Evolutionary conservation across 2,113 vertebrate species (phyloP).

Genomic region (Cyprinodon brontotheroides): DNA sequence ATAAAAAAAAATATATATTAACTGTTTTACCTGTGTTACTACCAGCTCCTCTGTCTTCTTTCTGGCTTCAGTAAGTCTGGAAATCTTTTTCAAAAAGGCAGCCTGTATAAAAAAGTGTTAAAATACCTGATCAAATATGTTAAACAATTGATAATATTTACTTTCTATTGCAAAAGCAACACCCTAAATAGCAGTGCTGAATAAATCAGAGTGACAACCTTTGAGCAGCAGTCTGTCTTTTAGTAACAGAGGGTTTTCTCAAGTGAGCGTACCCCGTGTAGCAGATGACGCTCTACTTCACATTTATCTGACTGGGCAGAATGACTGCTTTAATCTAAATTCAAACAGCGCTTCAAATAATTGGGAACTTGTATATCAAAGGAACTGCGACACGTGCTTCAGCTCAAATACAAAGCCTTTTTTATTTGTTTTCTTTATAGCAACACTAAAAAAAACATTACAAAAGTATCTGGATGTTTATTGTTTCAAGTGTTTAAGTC

Average conservation of each 20-base stretch:
- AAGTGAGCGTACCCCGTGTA: slow-evolving; percentile 56
- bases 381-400: neutral
- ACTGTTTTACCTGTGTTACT: slow-evolving; percentile 76
- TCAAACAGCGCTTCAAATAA: slow-evolving; percentile 18
- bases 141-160: neutral
- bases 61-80: slow-evolving; percentile 60
- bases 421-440: slow-evolving; percentile 10
- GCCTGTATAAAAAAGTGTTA: slow-evolving; percentile 72
- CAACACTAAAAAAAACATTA: neutral
- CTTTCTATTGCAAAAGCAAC: neutral
- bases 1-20: neutral
- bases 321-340: slow-evolving; percentile 65
- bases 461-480: neutral
- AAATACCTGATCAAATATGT: neutral
- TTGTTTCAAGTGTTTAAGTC: neutral
- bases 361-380: neutral
- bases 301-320: slow-evolving; percentile 67
- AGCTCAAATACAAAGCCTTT: slow-evolving; percentile 14
- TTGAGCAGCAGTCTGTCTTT: neutral
- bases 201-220: slow-evolving; percentile 33
- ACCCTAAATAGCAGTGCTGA: neutral
- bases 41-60: slow-evolving; percentile 56
- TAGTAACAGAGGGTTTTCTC: slow-evolving; percentile 50
- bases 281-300: slow-evolving; percentile 57
- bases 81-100: slow-evolving; percentile 77